These are phyloP conservation scores for Steinernema scapterisci DNA, from an alignment of 2,888 invertebrate species.

Conservation along the genomic window DNA sequence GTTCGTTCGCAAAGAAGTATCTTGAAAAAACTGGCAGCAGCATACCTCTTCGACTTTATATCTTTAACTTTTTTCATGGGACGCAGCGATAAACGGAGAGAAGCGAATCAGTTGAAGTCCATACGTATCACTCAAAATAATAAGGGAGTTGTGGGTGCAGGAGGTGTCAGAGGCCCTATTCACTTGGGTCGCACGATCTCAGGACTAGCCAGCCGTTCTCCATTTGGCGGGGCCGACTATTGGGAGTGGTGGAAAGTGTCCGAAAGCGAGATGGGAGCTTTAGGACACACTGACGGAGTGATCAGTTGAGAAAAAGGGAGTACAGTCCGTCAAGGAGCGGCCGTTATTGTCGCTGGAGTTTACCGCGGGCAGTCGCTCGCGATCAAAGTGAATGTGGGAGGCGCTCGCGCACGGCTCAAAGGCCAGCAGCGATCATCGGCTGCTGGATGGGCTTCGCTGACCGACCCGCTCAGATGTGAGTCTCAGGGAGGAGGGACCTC, in stretches of 20 bases:
- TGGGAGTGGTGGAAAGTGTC: not conserved
- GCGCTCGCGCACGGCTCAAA: slow-evolving; percentile 29
- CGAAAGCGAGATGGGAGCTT: not conserved
- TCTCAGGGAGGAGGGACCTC: slow-evolving; percentile 9
- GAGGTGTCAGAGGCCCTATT: not conserved
- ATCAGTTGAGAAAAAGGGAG: slow-evolving; percentile 15
- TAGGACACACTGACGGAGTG: not conserved
- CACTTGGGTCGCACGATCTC: too few relatives aligned
- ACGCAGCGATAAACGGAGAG: not conserved
- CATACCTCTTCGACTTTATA: slow-evolving; percentile 11
- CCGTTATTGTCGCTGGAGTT: slow-evolving; percentile 28
- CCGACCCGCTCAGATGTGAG: not conserved
- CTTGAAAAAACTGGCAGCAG: not conserved
- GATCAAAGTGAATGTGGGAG: slow-evolving; percentile 27
- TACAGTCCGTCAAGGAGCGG: slow-evolving; percentile 30
- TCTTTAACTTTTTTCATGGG: slow-evolving; percentile 4
- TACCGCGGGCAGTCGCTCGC: slow-evolving; percentile 27
- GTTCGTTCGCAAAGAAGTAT: too few relatives aligned
- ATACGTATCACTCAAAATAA: not conserved
- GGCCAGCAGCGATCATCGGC: slow-evolving; percentile 30
- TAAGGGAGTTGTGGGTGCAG: not conserved
- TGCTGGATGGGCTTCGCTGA: slow-evolving; percentile 27
- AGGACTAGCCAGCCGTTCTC: not conserved
- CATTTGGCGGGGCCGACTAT: slow-evolving; percentile 1
- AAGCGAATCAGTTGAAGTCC: not conserved